Conservation (phyloP, 1,140 invertebrate genomes). For the Drosophila trapezifrons region DNA sequence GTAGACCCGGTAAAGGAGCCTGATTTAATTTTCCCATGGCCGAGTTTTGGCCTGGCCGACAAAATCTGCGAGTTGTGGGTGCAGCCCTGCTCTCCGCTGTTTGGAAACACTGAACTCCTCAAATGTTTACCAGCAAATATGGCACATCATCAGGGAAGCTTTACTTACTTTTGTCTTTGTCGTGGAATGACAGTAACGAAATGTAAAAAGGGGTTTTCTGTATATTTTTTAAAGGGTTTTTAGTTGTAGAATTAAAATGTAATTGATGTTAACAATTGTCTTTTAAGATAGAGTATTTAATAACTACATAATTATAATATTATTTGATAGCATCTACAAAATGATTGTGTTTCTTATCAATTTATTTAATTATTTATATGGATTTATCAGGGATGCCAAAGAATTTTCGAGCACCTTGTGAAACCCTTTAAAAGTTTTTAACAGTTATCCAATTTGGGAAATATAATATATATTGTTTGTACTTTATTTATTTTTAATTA, state of each 20-base stretch:
- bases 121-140: slow-evolving; percentile 19
- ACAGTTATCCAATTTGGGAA: no score
- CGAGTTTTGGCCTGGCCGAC: slow-evolving; percentile 43
- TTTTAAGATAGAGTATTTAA: no score
- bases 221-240: not conserved
- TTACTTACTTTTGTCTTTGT: slow-evolving; percentile 4
- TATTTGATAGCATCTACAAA: no score
- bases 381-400: no score
- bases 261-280: no score
- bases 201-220: not conserved
- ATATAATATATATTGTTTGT: no score
- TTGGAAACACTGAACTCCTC: not conserved
- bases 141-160: slow-evolving; percentile 17
- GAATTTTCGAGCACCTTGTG: no score
- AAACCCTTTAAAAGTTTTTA: no score
- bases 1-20: slow-evolving; percentile 11
- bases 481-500: no score
- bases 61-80: slow-evolving; percentile 15
- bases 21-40: slow-evolving; percentile 76
- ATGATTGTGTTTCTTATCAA: not conserved
- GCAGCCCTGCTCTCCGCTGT: not conserved
- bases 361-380: not conserved
- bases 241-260: no score
- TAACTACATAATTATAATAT: no score
- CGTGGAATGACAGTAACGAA: not conserved